Percentiles rank a stretch among this genome's conserved stretches.
Evolutionary conservation across 1,140 invertebrate species (phyloP).

Genomic region (Grapholita molesta): DNA sequence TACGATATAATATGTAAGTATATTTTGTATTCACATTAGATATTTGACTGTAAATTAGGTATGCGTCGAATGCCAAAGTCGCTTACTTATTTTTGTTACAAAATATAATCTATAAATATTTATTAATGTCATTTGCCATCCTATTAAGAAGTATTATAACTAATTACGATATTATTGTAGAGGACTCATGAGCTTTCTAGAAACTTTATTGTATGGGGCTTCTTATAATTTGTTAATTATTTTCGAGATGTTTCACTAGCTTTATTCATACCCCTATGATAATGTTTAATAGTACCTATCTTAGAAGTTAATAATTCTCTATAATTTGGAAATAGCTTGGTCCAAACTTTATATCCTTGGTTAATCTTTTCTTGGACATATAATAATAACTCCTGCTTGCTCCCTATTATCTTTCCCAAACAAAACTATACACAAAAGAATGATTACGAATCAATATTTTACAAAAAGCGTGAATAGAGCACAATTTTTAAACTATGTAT

Average conservation of each 20-base stretch:
- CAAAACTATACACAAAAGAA: too few relatives aligned
- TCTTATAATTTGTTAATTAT: conserved; percentile 26
- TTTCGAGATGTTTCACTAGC: conserved; percentile 19
- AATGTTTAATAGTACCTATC: neutral
- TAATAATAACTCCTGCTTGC: too few relatives aligned
- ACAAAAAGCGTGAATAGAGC: too few relatives aligned
- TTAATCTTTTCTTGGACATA: neutral
- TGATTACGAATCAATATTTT: too few relatives aligned
- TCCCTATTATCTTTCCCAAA: too few relatives aligned
- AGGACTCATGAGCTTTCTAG: conserved; percentile 51
- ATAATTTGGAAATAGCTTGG: neutral
- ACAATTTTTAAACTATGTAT: neutral
- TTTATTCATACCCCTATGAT: neutral
- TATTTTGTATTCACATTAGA: conserved; percentile 54
- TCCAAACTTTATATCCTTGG: neutral
- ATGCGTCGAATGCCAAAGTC: conserved; percentile 48
- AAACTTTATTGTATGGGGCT: conserved; percentile 27
- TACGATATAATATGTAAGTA: conserved; percentile 61
- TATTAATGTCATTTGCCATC: conserved; percentile 27
- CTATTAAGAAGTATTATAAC: conserved; percentile 25
- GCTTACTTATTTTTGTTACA: conserved; percentile 58
- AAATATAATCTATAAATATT: conserved; percentile 41
- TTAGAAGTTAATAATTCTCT: neutral
- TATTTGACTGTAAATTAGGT: conserved; percentile 45
- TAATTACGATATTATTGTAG: conserved; percentile 34